These are phyloP conservation scores for Periparus ater DNA, from an alignment of 2,797 vertebrate species.

Conservation along the genomic window DNA sequence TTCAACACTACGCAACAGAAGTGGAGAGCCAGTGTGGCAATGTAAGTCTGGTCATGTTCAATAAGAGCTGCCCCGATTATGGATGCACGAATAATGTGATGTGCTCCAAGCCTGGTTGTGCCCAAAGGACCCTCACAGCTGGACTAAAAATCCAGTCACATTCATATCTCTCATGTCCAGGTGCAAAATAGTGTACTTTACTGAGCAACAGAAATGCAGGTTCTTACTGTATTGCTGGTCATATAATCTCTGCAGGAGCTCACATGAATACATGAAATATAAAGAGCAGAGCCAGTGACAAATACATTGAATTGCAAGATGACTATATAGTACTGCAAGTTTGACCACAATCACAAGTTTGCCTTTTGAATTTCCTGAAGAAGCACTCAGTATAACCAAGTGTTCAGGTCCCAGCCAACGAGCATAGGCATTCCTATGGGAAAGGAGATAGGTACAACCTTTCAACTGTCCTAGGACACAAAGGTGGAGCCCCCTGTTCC, in stretches of 20 bases:
- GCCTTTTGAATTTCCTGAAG: background rate
- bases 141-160: background rate
- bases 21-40: background rate
- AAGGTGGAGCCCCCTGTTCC: background rate
- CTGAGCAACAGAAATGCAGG: background rate
- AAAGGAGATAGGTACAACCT: background rate
- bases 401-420: background rate
- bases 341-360: background rate
- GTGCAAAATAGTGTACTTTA: background rate
- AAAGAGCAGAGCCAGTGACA: background rate
- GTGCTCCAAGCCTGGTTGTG: rapidly evolving
- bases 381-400: background rate
- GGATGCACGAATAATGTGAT: background rate
- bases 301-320: background rate
- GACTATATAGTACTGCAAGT: background rate
- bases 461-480: background rate
- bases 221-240: background rate
- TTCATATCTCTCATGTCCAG: background rate
- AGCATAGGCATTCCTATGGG: rapidly evolving
- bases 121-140: background rate
- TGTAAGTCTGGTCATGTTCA: background rate
- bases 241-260: background rate
- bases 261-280: background rate
- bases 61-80: background rate
- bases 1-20: background rate